Conservation (phyloP, 2,888 invertebrate genomes). For the Lomographa bimaculata region DNA sequence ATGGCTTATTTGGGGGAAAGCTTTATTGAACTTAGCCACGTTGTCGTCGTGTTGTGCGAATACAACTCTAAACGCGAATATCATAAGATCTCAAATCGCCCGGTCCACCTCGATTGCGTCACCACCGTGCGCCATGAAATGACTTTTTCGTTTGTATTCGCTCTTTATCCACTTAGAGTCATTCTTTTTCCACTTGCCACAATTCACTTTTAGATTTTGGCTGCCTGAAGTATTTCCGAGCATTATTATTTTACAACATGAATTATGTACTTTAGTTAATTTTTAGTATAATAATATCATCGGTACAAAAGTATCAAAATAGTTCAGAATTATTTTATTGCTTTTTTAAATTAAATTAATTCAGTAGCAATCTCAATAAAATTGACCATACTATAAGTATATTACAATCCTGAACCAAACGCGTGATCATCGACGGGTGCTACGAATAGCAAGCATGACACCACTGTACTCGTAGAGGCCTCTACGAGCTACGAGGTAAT, state of each 20-base stretch:
- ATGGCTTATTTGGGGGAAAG: slow-evolving; percentile 83
- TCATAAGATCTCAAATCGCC: slow-evolving; percentile 49
- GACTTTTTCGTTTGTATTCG: slow-evolving; percentile 82
- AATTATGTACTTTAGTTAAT: slow-evolving; percentile 43
- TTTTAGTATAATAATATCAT: no score
- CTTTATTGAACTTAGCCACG: slow-evolving; percentile 82
- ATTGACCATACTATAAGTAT: no score
- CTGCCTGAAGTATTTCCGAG: slow-evolving; percentile 52
- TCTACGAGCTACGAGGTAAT: slow-evolving; percentile 32
- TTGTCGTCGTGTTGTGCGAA: slow-evolving; percentile 56
- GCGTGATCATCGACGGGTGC: slow-evolving; percentile 18
- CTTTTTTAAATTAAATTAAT: no score
- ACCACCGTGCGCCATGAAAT: slow-evolving; percentile 77
- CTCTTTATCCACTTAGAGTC: slow-evolving; percentile 82
- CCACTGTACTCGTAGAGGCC: slow-evolving; percentile 27
- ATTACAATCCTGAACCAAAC: slow-evolving; percentile 20
- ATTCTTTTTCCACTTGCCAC: slow-evolving; percentile 81
- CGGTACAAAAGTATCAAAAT: no score
- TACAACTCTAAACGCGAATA: slow-evolving; percentile 51
- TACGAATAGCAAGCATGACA: slow-evolving; percentile 23
- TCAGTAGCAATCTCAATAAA: no score
- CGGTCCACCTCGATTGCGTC: slow-evolving; percentile 54
- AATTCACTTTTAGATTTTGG: slow-evolving; percentile 80
- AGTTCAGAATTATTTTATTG: no score
- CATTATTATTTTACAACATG: slow-evolving; percentile 66